phyloP scores from a whole-genome alignment of 2,888 invertebrate species.

The Axea sp. region DNA sequence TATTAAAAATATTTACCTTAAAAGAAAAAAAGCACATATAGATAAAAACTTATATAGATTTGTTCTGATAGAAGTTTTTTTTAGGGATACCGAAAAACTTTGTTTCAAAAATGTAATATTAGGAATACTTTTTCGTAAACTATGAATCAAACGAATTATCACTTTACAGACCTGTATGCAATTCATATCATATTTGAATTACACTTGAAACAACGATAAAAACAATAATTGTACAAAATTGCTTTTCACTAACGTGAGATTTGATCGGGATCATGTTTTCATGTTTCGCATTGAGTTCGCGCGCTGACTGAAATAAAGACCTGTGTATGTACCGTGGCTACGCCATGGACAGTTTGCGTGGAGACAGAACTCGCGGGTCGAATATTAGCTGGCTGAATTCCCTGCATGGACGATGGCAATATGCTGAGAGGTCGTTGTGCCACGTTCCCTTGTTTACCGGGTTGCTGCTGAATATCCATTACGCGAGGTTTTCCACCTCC shows the following conservation, averaged over 20 bases:
- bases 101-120: too few species aligned
- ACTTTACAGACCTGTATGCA: too few species aligned
- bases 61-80: too few species aligned
- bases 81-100: too few species aligned
- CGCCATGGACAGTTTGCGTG: conserved; percentile 85
- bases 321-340: conserved; percentile 77
- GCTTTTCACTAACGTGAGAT: background rate
- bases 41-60: too few species aligned
- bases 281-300: conserved; percentile 5
- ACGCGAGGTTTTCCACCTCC: conserved; percentile 75
- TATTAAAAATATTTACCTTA: too few species aligned
- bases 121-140: too few species aligned
- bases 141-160: too few species aligned
- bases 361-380: conserved; percentile 91
- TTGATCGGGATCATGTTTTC: background rate
- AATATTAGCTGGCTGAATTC: conserved; percentile 81
- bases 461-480: conserved; percentile 79
- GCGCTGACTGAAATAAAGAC: conserved; percentile 65
- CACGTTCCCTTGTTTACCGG: conserved; percentile 73
- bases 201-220: background rate
- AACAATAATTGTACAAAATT: background rate
- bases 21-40: too few species aligned
- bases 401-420: conserved; percentile 81
- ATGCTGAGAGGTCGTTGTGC: conserved; percentile 80
- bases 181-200: too few species aligned